Conservation (phyloP, 2,888 invertebrate genomes). For the Synergus laeviventris region DNA sequence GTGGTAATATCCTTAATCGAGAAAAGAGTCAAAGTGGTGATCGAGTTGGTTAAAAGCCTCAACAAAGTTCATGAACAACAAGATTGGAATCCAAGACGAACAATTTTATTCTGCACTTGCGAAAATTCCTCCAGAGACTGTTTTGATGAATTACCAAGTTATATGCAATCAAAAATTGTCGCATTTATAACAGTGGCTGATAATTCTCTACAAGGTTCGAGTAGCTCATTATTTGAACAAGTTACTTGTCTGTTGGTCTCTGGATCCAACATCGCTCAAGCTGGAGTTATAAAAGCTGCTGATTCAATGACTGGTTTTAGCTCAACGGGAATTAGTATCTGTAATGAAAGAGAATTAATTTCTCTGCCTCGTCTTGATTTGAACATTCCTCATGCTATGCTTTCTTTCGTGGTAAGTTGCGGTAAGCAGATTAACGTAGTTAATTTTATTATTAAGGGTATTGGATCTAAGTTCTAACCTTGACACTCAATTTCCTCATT, state of each 20-base stretch:
- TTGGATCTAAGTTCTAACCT: no score
- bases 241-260: constrained; percentile 61
- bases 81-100: constrained; percentile 68
- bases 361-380: constrained; percentile 57
- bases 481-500: background rate
- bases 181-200: constrained; percentile 66
- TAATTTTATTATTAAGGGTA: background rate
- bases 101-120: constrained; percentile 67
- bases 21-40: constrained; percentile 61
- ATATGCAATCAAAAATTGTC: constrained; percentile 60
- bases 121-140: constrained; percentile 62
- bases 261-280: constrained; percentile 69
- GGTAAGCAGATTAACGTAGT: constrained; percentile 37
- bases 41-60: constrained; percentile 63
- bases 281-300: constrained; percentile 62
- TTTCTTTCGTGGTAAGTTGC: constrained; percentile 66
- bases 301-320: constrained; percentile 49
- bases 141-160: constrained; percentile 56
- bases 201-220: constrained; percentile 60
- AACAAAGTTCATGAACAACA: constrained; percentile 59
- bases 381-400: constrained; percentile 65
- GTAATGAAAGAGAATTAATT: constrained; percentile 48
- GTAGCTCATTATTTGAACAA: constrained; percentile 54
- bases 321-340: constrained; percentile 45
- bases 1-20: constrained; percentile 66